These are phyloP conservation scores for Lepisosteus oculatus DNA, from an alignment of 2,113 vertebrate species.

Conservation along the genomic window DNA sequence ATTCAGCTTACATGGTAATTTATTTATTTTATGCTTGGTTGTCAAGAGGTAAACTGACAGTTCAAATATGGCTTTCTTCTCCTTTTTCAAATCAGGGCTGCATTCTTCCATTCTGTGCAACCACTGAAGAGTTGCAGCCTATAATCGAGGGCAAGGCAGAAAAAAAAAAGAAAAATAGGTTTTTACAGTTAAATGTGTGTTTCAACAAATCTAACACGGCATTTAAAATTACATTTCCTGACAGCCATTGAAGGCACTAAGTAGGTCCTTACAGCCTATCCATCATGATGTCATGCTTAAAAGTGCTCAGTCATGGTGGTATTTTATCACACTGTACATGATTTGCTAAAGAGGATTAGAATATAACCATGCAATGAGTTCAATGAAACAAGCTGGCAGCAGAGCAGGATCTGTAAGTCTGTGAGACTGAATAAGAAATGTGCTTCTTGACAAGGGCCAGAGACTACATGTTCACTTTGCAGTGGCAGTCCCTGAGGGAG, in stretches of 20 bases:
- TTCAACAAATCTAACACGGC: constrained; percentile 39
- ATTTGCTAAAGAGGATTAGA: constrained; percentile 28
- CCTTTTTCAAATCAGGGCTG: no score
- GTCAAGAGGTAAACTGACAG: no score
- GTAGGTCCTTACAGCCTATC: constrained; percentile 23
- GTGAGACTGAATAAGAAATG: not conserved
- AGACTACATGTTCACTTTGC: not conserved
- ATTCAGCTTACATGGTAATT: no score
- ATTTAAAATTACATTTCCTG: constrained; percentile 15
- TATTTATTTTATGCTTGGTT: no score
- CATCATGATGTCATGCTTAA: constrained; percentile 23
- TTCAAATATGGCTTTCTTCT: no score
- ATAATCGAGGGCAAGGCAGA: not conserved
- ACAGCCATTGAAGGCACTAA: not conserved
- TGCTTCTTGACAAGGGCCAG: not conserved
- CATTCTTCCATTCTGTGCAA: no score
- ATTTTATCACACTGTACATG: constrained; percentile 24
- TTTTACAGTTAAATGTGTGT: constrained; percentile 26
- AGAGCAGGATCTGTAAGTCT: not conserved
- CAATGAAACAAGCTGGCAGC: constrained; percentile 7
- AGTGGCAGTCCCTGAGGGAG: not conserved
- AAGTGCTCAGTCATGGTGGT: constrained; percentile 15
- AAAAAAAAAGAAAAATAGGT: constrained; percentile 8
- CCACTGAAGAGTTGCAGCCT: no score
- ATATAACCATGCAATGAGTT: not conserved